These are phyloP conservation scores for Intellagama lesueurii DNA, from an alignment of 2,797 vertebrate genomes.

Conservation along the genomic window DNA sequence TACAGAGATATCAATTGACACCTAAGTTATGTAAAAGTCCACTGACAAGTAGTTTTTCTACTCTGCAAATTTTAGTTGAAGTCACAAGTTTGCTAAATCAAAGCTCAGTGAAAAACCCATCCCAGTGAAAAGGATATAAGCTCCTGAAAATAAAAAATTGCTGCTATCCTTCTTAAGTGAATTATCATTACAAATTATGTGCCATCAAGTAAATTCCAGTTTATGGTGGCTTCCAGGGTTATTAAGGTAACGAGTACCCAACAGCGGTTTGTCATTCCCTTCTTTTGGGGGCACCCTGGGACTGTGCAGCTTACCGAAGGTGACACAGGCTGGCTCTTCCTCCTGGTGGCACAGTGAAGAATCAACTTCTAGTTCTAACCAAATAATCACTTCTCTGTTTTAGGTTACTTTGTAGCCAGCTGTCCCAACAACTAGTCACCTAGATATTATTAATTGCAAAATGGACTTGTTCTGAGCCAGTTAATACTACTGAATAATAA, in stretches of 20 bases:
- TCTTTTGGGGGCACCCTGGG: too few relatives aligned
- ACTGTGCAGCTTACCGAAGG: too few relatives aligned
- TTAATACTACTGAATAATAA: neutral
- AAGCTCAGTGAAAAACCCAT: neutral
- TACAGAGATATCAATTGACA: neutral
- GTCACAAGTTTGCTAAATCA: neutral
- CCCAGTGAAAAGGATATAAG: neutral
- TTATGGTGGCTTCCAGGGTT: too few relatives aligned
- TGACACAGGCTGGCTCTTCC: too few relatives aligned
- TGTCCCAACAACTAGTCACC: neutral
- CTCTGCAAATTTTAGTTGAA: neutral
- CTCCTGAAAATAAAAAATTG: neutral
- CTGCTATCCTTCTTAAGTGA: neutral
- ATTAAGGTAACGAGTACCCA: too few relatives aligned
- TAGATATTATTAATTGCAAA: neutral
- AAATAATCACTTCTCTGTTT: neutral
- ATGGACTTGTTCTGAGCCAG: constrained; percentile 9
- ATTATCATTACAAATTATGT: neutral
- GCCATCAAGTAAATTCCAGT: too few relatives aligned
- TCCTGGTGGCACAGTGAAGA: neutral
- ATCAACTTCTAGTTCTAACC: neutral
- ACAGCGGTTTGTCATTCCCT: too few relatives aligned
- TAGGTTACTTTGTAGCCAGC: neutral
- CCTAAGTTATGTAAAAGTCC: neutral
- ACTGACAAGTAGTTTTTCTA: neutral